Evolutionary conservation across 2,113 vertebrate species (phyloP), one percentile per base, ranked within the genome.

Genomic region (Poicephalus gulielmi): DNA sequence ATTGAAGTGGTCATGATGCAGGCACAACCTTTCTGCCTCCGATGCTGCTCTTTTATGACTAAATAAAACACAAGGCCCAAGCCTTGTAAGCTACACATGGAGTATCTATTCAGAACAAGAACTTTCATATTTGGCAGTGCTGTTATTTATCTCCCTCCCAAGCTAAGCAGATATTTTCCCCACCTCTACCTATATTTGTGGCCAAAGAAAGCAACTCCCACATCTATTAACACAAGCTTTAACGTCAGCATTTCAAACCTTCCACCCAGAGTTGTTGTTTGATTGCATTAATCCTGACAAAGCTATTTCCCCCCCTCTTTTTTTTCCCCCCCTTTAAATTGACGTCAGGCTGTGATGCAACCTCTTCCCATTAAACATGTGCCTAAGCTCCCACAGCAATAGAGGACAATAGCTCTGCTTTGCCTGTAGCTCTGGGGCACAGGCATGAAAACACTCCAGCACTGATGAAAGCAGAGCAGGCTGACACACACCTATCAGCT

Each of bases 401-500:
- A 17, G 30, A 92, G 66, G 31, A 82, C 83, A 94, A 79, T 30
- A 73, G 83, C 49, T 57, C 2, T 3, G 35, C 62, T 95, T 44
- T 92, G 90, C 93, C 83, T 60, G 27, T 12, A 62, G 83, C 80
- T 81, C 39, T 17, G 3, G 67, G 75, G 70, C 84, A 86, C 19
- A 22, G 30, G 35, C 6, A 1, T 52, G 70, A 31, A 43, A 87
- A 75, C 24, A 19, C 47, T 41, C 5, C 47, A 57, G 18, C 33
- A 22, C 64, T 14, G 20, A 22, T 31, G 71, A 80, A 9, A 63
- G 47, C 23, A 46, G 16, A 67, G 44, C 23, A 59, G 16, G 2
- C 3, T 66, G 16, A 25, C 55, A 92, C 96, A 18, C 97, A 99
- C 99, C 99, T 98, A 3, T 99, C 98, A 25, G 98, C 99, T 88